Evolutionary conservation across 2,113 vertebrate genomes (phyloP).

Genomic region (Pica pica): DNA sequence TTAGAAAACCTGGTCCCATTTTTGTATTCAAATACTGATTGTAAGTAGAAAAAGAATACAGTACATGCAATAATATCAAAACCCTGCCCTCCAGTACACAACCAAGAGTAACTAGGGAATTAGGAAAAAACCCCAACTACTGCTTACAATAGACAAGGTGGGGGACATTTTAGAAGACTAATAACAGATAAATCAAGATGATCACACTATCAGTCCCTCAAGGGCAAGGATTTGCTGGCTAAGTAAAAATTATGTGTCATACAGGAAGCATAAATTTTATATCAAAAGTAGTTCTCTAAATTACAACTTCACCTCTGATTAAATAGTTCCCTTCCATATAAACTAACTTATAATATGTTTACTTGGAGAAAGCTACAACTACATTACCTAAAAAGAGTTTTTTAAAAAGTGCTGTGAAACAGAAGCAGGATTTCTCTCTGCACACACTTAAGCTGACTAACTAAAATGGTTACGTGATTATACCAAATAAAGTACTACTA

Average conservation of each 20-base stretch:
- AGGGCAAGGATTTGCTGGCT: neutral
- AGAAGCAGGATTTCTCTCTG: neutral
- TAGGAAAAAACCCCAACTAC: neutral
- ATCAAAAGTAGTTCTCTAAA: neutral
- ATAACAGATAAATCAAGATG: neutral
- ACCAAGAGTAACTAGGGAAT: neutral
- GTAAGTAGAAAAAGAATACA: slow-evolving; percentile 12
- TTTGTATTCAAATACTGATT: slow-evolving; percentile 15
- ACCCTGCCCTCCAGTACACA: neutral
- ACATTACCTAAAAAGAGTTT: neutral
- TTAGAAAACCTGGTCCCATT: slow-evolving; percentile 20
- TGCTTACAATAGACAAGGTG: neutral
- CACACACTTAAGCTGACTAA: neutral
- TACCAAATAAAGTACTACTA: neutral
- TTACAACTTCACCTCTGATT: neutral
- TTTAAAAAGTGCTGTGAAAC: neutral
- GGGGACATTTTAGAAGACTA: neutral
- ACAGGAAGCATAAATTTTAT: neutral
- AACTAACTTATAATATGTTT: neutral
- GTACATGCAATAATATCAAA: slow-evolving; percentile 30
- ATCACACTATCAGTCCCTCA: neutral
- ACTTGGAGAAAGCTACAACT: neutral
- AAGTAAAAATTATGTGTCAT: neutral
- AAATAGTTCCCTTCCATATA: slow-evolving; percentile 3
- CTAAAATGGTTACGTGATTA: neutral